Percentiles rank a stretch among this genome's conserved stretches.
Evolutionary conservation across 2,888 invertebrate genomes (phyloP).

Genomic region (Diloba caeruleocephala): DNA sequence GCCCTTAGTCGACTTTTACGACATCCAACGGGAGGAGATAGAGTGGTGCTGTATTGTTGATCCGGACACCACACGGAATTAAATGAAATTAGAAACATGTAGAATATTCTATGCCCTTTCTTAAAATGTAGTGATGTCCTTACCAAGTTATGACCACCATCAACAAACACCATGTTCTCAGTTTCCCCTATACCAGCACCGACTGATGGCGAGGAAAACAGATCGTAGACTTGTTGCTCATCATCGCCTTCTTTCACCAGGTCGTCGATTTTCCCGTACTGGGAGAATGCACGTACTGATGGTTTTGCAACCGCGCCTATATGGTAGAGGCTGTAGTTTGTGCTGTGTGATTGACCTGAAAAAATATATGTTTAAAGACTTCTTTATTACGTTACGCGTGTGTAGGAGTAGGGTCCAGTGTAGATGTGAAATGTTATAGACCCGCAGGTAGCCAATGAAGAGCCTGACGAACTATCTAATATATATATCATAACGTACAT

Average conservation of each 20-base stretch:
- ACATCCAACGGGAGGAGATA: too few relatives aligned
- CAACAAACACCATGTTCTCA: slow-evolving; percentile 95
- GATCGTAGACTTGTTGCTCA: slow-evolving; percentile 93
- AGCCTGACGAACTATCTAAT: too few relatives aligned
- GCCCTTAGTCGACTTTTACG: too few relatives aligned
- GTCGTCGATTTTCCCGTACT: slow-evolving; percentile 93
- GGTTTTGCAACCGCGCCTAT: slow-evolving; percentile 92
- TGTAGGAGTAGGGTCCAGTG: too few relatives aligned
- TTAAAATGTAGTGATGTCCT: slow-evolving; percentile 41
- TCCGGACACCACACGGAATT: too few relatives aligned
- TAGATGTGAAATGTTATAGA: too few relatives aligned
- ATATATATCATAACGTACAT: too few relatives aligned
- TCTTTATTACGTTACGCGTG: too few relatives aligned
- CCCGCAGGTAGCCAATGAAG: too few relatives aligned
- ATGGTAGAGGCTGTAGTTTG: slow-evolving; percentile 93
- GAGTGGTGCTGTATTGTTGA: too few relatives aligned
- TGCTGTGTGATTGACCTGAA: slow-evolving; percentile 96
- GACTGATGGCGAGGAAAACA: slow-evolving; percentile 94
- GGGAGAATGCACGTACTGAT: slow-evolving; percentile 95
- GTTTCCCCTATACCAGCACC: slow-evolving; percentile 92
- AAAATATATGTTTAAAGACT: background rate
- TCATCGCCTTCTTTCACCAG: slow-evolving; percentile 91
- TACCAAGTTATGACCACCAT: slow-evolving; percentile 95
- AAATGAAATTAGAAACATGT: too few relatives aligned
- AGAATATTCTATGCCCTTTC: too few relatives aligned